Conservation (phyloP, 2,888 invertebrate genomes). For the Octodonta nipae region DNA sequence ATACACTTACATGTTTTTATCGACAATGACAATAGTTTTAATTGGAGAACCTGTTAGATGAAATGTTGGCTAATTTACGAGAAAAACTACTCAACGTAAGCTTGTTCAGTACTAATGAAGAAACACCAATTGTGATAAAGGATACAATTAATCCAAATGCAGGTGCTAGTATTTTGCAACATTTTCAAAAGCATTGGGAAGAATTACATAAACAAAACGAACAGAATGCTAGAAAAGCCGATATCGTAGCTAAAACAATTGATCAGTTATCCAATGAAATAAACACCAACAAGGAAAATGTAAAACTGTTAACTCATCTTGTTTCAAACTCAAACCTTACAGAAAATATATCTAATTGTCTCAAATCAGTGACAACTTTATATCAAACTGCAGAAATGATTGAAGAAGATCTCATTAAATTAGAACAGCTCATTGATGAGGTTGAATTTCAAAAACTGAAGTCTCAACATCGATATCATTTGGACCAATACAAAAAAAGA, state of each 20-base stretch:
- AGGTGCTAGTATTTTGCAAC: slow-evolving; percentile 53
- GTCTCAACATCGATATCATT: slow-evolving; percentile 55
- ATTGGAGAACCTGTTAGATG: no score
- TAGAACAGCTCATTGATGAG: slow-evolving; percentile 57
- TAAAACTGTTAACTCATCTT: slow-evolving; percentile 25
- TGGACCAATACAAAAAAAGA: slow-evolving; percentile 46
- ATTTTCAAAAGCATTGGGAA: slow-evolving; percentile 60
- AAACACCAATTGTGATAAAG: slow-evolving; percentile 9
- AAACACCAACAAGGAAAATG: slow-evolving; percentile 22
- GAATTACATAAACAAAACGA: slow-evolving; percentile 56
- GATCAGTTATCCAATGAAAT: slow-evolving; percentile 28
- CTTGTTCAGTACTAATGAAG: slow-evolving; percentile 17
- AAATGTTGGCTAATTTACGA: slow-evolving; percentile 24
- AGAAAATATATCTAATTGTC: slow-evolving; percentile 38
- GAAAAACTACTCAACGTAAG: slow-evolving; percentile 24
- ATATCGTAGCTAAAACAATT: slow-evolving; percentile 40
- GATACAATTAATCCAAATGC: slow-evolving; percentile 42
- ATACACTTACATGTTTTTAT: no score
- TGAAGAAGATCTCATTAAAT: slow-evolving; percentile 48
- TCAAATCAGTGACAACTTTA: slow-evolving; percentile 40
- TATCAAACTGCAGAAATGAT: slow-evolving; percentile 47
- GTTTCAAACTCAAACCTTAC: slow-evolving; percentile 28
- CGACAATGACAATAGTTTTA: no score
- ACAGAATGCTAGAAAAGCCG: slow-evolving; percentile 50
- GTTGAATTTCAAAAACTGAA: slow-evolving; percentile 58